Percentiles rank a stretch among this genome's conserved stretches.
Conservation (phyloP, 2,797 vertebrate genomes). For the Allobates femoralis region DNA sequence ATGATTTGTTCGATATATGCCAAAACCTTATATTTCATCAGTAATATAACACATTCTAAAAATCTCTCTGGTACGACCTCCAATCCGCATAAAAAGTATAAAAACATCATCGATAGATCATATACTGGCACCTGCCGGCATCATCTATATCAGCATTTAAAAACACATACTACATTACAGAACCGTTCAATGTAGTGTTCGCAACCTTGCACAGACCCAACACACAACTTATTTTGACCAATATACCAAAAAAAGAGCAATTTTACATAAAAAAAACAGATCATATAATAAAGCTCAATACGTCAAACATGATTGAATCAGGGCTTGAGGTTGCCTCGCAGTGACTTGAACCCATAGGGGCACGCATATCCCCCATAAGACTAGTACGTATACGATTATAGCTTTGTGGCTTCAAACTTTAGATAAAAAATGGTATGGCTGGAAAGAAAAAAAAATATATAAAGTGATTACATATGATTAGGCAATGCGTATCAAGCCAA, state of each 20-base stretch:
- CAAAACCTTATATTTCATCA: constrained; percentile 29
- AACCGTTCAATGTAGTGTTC: constrained; percentile 2
- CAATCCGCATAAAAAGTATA: constrained; percentile 18
- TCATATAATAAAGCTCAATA: not conserved
- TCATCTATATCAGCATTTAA: constrained; percentile 13
- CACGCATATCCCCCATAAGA: not conserved
- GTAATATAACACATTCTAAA: constrained; percentile 38
- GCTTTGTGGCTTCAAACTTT: not conserved
- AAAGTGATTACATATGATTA: not conserved
- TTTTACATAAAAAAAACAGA: not conserved
- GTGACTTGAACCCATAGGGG: not conserved
- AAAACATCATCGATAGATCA: constrained; percentile 16
- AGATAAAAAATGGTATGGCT: not conserved
- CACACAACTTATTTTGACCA: constrained; percentile 40
- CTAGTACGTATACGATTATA: not conserved
- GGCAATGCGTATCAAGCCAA: not conserved
- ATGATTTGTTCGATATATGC: constrained; percentile 44
- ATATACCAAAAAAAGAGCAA: constrained; percentile 24
- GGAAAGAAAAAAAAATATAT: not conserved
- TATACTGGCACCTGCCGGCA: not conserved
- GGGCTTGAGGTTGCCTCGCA: not conserved
- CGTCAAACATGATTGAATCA: not conserved
- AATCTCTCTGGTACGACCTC: not conserved
- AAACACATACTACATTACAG: constrained; percentile 23
- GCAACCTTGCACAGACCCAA: constrained; percentile 53